phyloP scores from a whole-genome alignment of 53 echinoderm and acorn worm species.

The Patiria pectinifera region DNA sequence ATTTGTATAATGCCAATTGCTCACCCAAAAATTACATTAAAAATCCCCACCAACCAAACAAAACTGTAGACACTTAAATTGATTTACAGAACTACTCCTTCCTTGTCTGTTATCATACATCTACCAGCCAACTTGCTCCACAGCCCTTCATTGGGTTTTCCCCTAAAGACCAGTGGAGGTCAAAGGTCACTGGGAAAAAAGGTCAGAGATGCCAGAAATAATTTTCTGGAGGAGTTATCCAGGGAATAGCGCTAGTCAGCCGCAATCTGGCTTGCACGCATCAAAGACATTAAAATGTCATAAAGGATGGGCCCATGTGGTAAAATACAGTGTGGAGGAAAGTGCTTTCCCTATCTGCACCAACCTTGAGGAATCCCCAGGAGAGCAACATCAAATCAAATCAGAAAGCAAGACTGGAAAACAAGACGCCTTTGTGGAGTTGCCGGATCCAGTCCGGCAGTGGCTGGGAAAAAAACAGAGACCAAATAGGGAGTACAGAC shows the following conservation, averaged over 20 bases:
- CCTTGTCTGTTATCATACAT: background rate
- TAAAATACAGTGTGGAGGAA: constrained; percentile 28
- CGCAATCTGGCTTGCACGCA: background rate
- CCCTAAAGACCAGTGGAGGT: background rate
- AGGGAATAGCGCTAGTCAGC: background rate
- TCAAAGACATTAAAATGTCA: constrained; percentile 62
- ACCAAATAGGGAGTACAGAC: background rate
- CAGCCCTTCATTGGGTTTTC: background rate
- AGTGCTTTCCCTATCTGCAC: constrained; percentile 41
- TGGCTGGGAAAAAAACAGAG: background rate
- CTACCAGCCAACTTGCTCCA: background rate
- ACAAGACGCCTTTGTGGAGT: constrained; percentile 51
- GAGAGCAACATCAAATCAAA: constrained; percentile 54
- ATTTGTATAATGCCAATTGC: no score
- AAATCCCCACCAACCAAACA: background rate
- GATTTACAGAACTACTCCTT: background rate
- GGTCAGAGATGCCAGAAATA: constrained; percentile 44
- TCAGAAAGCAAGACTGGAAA: constrained; percentile 22
- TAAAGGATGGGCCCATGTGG: constrained; percentile 61
- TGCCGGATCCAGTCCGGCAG: constrained; percentile 11
- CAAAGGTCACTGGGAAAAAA: constrained; percentile 28
- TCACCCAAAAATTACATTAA: background rate
- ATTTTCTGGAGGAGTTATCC: constrained; percentile 23
- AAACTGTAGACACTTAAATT: background rate
- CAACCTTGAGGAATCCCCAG: constrained; percentile 51